Evolutionary conservation across 2,888 invertebrate species (phyloP), one percentile per base, ranked within the genome.

Genomic region (Lordiphosa fenestrarum): DNA sequence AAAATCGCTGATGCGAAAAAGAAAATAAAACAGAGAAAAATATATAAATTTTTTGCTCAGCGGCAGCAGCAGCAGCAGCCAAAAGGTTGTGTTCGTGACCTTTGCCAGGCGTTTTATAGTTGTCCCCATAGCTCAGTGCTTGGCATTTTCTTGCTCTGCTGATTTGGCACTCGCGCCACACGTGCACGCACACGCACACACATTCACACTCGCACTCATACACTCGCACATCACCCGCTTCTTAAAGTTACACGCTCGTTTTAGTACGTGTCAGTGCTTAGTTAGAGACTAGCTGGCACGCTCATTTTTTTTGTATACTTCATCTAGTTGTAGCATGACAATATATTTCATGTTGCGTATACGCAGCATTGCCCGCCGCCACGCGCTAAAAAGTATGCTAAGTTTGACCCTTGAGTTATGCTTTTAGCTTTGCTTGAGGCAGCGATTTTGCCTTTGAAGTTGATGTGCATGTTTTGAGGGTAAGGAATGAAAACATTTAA

Each of bases 61-160:
- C 15, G 50, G 52, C 53, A 54, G 19, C 19, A 3, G 73, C 47
- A 61, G 63, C 63, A 74, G 80, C 76, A 75, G 67, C 76, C 76
- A 80, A 77, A 83, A 77, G 84, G 76, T 78, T 78, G 81, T 63
- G 84, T 72, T 78, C 84, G 78, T 78, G 78, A 84, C 84, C 78
- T 78, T 78, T 78, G 78, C 67, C 74, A 53, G 56, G 59, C 71
- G 63, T 72, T 69, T 78, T 77, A 69, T 68, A 72, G 72, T 75
- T 77, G 74, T 84, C 84, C 81, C 64, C 73, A 47, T 58, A 63
- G 61, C 64, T 77, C 67, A 64, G 63, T 47, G 59, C 67, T 73
- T 68, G 63, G 61, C 68, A 67, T 76, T 83, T 70, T 63, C 70
- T 69, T 75, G 62, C 73, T 54, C 59, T 70, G 76, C 73, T 67